phyloP scores from a whole-genome alignment of 2,113 vertebrate species.

The Geothlypis trichas region DNA sequence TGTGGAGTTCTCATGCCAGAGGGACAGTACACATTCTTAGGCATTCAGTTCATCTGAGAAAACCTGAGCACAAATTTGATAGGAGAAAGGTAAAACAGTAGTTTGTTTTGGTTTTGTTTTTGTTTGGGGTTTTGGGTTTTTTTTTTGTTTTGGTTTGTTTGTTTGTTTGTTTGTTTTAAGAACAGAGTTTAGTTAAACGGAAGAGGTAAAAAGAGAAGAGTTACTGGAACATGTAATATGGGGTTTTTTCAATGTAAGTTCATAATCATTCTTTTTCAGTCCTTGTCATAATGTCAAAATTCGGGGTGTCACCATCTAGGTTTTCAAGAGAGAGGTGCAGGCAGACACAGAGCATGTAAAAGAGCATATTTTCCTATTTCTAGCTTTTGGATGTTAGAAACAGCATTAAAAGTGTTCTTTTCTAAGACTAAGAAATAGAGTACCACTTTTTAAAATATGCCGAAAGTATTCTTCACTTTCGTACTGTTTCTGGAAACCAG shows the following conservation, averaged over 20 bases:
- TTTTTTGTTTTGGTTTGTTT: too few species aligned
- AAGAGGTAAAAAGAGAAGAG: background rate
- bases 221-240: rapidly evolving
- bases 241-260: background rate
- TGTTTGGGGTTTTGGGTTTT: too few species aligned
- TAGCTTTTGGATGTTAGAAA: background rate
- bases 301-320: rapidly evolving
- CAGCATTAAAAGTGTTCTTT: background rate
- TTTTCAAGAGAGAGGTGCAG: background rate
- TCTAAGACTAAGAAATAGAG: background rate
- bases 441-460: background rate
- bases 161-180: background rate
- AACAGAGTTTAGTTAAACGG: background rate
- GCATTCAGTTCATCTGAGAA: background rate
- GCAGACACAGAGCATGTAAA: background rate
- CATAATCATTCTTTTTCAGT: background rate
- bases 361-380: background rate
- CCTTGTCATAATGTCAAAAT: background rate
- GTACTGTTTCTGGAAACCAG: background rate
- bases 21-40: rapidly evolving
- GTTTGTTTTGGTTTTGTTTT: background rate
- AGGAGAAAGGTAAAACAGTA: background rate
- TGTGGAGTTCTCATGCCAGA: rapidly evolving
- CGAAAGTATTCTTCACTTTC: background rate
- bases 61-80: rapidly evolving